These are phyloP conservation scores for Lydus trimaculatus DNA, from an alignment of 2,888 invertebrate species.

Conservation along the genomic window DNA sequence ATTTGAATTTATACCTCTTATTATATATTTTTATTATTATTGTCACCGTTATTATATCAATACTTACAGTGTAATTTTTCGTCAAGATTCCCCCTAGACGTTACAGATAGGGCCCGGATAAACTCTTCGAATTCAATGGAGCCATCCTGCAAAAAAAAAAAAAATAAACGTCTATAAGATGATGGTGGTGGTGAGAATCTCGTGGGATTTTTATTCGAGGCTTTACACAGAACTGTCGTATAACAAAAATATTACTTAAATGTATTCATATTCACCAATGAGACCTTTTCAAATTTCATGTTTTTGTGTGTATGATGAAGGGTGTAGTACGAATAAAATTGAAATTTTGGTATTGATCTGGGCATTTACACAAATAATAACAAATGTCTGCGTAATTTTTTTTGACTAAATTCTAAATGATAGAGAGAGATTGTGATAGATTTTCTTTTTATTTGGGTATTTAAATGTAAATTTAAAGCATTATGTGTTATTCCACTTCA, in stretches of 20 bases:
- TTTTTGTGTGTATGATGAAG: not conserved
- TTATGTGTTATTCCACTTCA: slow-evolving; percentile 11
- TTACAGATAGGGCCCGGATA: slow-evolving; percentile 96
- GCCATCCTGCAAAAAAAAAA: slow-evolving; percentile 79
- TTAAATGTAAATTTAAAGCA: not conserved
- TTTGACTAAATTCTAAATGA: too few species aligned
- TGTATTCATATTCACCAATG: not conserved
- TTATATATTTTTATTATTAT: not conserved
- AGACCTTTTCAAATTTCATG: not conserved
- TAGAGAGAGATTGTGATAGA: not conserved
- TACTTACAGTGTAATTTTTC: slow-evolving; percentile 98
- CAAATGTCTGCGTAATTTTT: too few species aligned
- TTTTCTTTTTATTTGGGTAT: not conserved
- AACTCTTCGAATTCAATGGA: slow-evolving; percentile 99
- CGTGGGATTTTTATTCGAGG: not conserved
- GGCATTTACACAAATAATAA: not conserved
- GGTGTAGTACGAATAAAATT: not conserved
- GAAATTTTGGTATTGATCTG: not conserved
- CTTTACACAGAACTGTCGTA: not conserved
- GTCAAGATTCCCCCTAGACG: slow-evolving; percentile 97
- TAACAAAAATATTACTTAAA: not conserved
- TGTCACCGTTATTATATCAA: not conserved
- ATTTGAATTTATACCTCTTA: not conserved
- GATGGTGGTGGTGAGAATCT: not conserved
- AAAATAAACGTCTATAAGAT: not conserved